Conservation (phyloP, 64 coral and sea anemone species). For the Dendrophyllia cribrosa region DNA sequence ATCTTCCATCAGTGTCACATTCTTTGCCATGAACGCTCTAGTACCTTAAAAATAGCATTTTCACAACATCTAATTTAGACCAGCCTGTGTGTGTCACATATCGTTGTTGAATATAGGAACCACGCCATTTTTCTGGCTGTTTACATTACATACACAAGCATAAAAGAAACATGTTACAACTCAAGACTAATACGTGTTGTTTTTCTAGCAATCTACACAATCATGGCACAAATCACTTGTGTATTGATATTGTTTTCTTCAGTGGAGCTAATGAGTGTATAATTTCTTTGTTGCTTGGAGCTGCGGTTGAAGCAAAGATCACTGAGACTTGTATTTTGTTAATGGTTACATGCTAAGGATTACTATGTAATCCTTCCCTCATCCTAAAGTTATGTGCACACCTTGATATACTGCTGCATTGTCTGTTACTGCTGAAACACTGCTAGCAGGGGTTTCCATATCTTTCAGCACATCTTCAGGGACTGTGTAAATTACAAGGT, state of each 20-base stretch:
- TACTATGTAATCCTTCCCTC: background rate
- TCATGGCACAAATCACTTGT: too few species aligned
- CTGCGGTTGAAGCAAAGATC: too few species aligned
- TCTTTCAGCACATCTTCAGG: conserved; percentile 9
- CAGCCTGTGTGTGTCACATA: background rate
- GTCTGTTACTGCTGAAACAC: background rate
- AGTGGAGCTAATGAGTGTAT: too few species aligned
- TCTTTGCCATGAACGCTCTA: conserved; percentile 34
- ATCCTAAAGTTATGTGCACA: background rate
- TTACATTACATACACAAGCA: too few species aligned
- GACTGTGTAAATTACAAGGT: background rate
- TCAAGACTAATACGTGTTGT: too few species aligned
- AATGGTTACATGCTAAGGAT: background rate
- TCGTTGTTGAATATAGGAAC: background rate
- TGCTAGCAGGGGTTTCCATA: background rate
- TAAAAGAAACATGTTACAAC: too few species aligned
- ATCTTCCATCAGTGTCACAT: conserved; percentile 29
- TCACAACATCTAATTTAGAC: background rate
- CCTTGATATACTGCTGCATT: conserved; percentile 55
- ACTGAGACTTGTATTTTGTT: too few species aligned
- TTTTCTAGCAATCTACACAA: too few species aligned
- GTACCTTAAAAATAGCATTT: conserved; percentile 1
- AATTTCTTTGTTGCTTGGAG: too few species aligned
- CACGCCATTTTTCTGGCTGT: background rate
- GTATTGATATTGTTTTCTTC: too few species aligned